phyloP scores from a whole-genome alignment of 1,140 invertebrate species.

The Heliconius hermathena region DNA sequence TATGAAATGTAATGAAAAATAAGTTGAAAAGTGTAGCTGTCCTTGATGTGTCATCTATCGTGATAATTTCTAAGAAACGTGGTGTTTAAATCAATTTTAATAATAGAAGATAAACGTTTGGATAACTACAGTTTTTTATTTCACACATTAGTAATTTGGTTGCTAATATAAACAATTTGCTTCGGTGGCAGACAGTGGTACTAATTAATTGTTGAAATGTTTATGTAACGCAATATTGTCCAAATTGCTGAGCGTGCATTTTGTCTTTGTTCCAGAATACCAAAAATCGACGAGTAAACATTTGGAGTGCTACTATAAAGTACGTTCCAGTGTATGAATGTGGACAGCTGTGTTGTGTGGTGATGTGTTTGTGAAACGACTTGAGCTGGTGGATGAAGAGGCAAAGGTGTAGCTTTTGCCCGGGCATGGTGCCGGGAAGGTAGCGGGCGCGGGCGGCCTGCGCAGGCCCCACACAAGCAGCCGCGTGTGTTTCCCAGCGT shows the following conservation, averaged over 20 bases:
- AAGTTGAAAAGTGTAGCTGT: slow-evolving; percentile 69
- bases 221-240: slow-evolving; percentile 78
- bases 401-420: slow-evolving; percentile 68
- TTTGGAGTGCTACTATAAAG: background rate
- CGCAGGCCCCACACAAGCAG: slow-evolving; percentile 79
- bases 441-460: slow-evolving; percentile 80
- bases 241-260: slow-evolving; percentile 65
- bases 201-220: slow-evolving; percentile 70
- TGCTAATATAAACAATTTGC: slow-evolving; percentile 39
- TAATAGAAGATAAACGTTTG: slow-evolving; percentile 23
- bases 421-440: slow-evolving; percentile 81
- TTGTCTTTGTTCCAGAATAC: slow-evolving; percentile 74
- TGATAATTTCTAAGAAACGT: slow-evolving; percentile 70
- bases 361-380: slow-evolving; percentile 62
- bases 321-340: slow-evolving; percentile 28
- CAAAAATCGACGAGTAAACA: slow-evolving; percentile 42
- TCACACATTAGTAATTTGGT: background rate
- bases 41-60: slow-evolving; percentile 79
- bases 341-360: slow-evolving; percentile 46
- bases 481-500: slow-evolving; percentile 78
- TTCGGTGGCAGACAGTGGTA: slow-evolving; percentile 62
- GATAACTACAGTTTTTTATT: background rate
- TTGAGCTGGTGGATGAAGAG: slow-evolving; percentile 66
- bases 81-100: slow-evolving; percentile 48
- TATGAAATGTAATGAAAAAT: slow-evolving; percentile 70